Evolutionary conservation across 2,113 vertebrate genomes (phyloP).

Genomic region (Xyrauchen texanus): DNA sequence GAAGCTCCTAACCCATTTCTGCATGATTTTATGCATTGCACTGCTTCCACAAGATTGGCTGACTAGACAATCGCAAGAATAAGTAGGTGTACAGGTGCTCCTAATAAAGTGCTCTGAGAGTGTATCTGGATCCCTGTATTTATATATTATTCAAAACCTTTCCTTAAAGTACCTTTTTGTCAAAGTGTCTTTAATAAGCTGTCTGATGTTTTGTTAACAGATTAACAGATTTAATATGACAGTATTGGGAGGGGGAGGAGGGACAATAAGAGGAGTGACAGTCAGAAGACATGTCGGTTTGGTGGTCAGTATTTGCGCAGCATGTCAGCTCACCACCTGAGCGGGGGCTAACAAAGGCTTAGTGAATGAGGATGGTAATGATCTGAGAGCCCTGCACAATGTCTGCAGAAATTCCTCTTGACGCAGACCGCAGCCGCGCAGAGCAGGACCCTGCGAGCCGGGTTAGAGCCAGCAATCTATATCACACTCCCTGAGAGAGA

Average conservation of each 20-base stretch:
- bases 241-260: slow-evolving; percentile 2
- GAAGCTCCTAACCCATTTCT: too few species aligned
- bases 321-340: slow-evolving; percentile 50
- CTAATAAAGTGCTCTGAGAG: too few species aligned
- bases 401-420: slow-evolving; percentile 63
- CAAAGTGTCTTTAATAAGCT: slow-evolving; percentile 48
- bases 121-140: not conserved
- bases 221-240: slow-evolving; percentile 50
- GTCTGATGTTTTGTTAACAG: slow-evolving; percentile 55
- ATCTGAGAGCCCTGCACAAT: slow-evolving; percentile 58
- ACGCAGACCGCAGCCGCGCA: slow-evolving; percentile 65
- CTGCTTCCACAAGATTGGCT: too few species aligned
- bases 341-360: slow-evolving; percentile 49
- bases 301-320: slow-evolving; percentile 38
- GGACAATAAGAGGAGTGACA: slow-evolving; percentile 24
- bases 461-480: slow-evolving; percentile 44
- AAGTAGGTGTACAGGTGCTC: too few species aligned
- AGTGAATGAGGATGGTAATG: slow-evolving; percentile 58
- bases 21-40: too few species aligned
- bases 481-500: slow-evolving; percentile 34
- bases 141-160: not conserved
- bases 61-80: too few species aligned
- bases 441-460: slow-evolving; percentile 55
- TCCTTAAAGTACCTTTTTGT: slow-evolving; percentile 19
- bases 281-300: slow-evolving; percentile 44